Base-by-base conservation (phyloP, 2,888 invertebrate genomes). In the Melipona beecheii region DNA sequence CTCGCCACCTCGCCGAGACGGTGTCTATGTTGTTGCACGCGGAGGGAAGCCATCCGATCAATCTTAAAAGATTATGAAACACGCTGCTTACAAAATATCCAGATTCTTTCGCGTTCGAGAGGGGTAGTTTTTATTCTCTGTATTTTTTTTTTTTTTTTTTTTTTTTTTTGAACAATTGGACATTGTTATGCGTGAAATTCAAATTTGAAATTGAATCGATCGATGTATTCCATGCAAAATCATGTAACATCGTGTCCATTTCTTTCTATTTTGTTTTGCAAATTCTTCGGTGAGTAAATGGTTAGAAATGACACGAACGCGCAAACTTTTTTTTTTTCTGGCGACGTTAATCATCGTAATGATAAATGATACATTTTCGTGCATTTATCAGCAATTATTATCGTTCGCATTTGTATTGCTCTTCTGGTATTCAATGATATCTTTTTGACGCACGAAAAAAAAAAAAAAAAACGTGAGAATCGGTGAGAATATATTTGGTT, bases 31-130 rank as follows among this genome's bases (percentile, higher is more conserved):
- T 54, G 21, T 54, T 76, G 31, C 56, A 43, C 21, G 24, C 19
- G 24, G n/a, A 3, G 58, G 27, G 11, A 70, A 76, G 49, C 50
- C 50, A 52, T 54, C 56, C 13, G 60, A 49, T 13, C 17, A 56
- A 50, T 62, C 58, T 54, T 65, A 56, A 62, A 50, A 27, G 71
- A 83, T 84, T 81, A 72, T 83, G 50, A 43, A 24, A 66, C 65
- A 2, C 17, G 36, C n/a, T 31, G 3, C 15, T 27, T 27, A 6
- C 31, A 11, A 50, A 62, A 64, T 54, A 21, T 27, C 21, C 9
- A 49, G 11, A 74, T 74, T 54, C 43, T 52, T 58, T 31, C n/a
- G 2, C 13, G 9, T 19, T 56, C 21, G 5, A 6, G 9, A 4
- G 52, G 2, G 2, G 27, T 19, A 11, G 27, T 54, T 43, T 50